Conservation (phyloP, 2,797 vertebrate species). For the Diglossa cyanea region DNA sequence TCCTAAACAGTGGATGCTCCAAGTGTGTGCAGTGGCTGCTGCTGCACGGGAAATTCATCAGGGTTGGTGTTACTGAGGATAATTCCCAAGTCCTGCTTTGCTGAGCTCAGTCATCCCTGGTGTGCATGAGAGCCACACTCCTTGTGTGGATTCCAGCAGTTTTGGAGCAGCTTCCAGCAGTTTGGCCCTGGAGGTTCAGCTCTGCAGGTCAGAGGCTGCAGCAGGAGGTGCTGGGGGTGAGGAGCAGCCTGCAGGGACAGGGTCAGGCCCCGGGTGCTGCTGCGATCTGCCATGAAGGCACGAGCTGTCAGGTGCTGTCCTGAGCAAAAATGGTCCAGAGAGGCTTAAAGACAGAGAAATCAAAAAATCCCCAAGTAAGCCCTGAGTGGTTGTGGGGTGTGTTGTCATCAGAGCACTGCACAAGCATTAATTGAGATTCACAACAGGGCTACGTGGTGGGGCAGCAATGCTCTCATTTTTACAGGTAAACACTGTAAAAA, state of each 20-base stretch:
- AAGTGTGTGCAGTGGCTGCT: rapidly evolving
- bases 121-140: neutral
- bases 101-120: neutral
- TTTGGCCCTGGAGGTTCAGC: neutral
- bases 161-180: neutral
- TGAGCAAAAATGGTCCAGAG: neutral
- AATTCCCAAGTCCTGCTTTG: neutral
- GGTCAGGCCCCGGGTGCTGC: neutral
- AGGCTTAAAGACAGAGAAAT: neutral
- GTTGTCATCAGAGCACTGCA: neutral
- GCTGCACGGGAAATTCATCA: rapidly evolving
- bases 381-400: neutral
- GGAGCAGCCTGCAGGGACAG: neutral
- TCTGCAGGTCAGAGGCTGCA: neutral
- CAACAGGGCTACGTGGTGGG: rapidly evolving
- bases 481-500: neutral
- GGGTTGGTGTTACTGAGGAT: rapidly evolving
- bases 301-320: rapidly evolving
- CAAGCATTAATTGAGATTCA: neutral
- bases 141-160: neutral
- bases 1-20: neutral
- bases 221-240: neutral
- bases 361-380: neutral
- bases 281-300: rapidly evolving
- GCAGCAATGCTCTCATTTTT: neutral